Base-by-base conservation (phyloP, 2,113 vertebrate species). In the Sylvilagus bachmani region DNA sequence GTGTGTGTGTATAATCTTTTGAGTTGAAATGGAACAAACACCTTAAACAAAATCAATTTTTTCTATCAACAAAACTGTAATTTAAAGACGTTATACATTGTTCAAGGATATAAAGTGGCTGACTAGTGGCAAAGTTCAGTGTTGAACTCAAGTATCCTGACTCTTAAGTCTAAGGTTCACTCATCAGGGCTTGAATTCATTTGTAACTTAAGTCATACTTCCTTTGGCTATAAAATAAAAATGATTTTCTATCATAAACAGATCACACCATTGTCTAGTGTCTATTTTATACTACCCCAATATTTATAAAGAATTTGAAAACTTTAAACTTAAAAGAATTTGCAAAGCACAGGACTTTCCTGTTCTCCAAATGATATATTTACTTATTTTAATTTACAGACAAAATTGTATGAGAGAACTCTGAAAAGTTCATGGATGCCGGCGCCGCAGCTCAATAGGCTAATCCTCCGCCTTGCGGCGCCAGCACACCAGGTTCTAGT, bases 141-240 rank as follows among this genome's bases (percentile, higher is more conserved):
- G 24, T 84, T 90, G 79, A 96, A 81, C 31, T n/a, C 25, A 89
- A 25, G 53, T 86, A 62, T 85, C 22, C 58, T 81, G 64, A 87
- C 31, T 80, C 71, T 31, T 71, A 91, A 70, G 69, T 70, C 31
- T 82, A 90, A 81, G 29, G 9, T 70, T 95, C 38, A 58, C 81
- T 95, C n/a, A 73, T 71, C 85, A 85, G 7, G 73, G 49, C 55
- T 85, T 95, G n/a, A 66, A 79, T 91, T 86, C 66, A 93, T 58
- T 86, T 89, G 22, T 73, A 90, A 93, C 10, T 71, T 84, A 81
- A 92, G 74, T 6, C 36, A 53, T 49, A 79, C 22, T 86, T 16
- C 2, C 3, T 71, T 93, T 95, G 82, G 31, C 27, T 93, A 82
- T 78, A 85, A 95, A 93, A 84, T 69, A n/a, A 90, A 93, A 89